Base-by-base conservation (phyloP, 2,888 invertebrate species). In the Lathronympha strigana region DNA sequence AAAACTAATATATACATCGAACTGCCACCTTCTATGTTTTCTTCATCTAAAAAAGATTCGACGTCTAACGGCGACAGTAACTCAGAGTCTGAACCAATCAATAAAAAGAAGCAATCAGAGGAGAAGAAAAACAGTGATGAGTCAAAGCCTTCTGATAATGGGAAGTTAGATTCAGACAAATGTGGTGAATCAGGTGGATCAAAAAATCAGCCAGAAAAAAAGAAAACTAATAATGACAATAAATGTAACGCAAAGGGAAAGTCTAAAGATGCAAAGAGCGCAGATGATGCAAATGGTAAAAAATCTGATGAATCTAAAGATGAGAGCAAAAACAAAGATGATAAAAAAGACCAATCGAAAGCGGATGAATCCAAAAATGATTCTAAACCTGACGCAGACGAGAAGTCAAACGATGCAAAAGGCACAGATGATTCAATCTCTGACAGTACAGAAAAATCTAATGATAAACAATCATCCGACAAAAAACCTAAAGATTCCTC, bases 1-100 rank as follows among this genome's bases (percentile, higher is more conserved):
- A 43, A 45, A 45, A 45, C 57, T 0, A 45, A 57, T 31, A 57
- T 57, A 17, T 17, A 28, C 28, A 4, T 57, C n/a, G 45, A 57
- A 9, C n/a, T 57, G n/a, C 57, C 57, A 11, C 3, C 1, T 9
- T 57, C 43, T 13, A 57, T 45, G 57, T 57, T 31, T 45, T 8
- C 23, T 40, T 25, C 11, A 25, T 9, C 40, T 13, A 55, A 40
- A 19, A 28, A 43, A 28, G 23, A 40, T 3, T 15, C 28, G 45
- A 21, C n/a, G 4, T 11, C 45, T 13, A 28, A 49, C 28, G 25
- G 6, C 13, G 15, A 40, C 33, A 33, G 33, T 33, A 11, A 33
- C 9, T 13, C 33, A 11, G 11, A 6, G 11, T 21, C 1, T 11
- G 6, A 45, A 9, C 15, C 38, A 38, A 36, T 3, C 1, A n/a